Percentiles rank a stretch among this genome's conserved stretches.
phyloP scores from a whole-genome alignment of 2,113 vertebrate species.

The Candoia aspera region DNA sequence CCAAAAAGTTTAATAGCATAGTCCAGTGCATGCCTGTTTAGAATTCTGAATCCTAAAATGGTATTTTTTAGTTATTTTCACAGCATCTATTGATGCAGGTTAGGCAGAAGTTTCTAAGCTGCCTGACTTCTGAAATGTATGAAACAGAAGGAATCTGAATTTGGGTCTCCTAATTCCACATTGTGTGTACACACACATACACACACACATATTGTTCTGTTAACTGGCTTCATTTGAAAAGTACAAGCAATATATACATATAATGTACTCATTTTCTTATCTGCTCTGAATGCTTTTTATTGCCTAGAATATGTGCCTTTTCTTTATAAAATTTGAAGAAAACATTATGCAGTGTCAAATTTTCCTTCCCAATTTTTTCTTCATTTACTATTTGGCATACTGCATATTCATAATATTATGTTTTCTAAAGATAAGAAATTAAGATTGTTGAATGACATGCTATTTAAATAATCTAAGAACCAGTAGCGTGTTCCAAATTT shows the following conservation, averaged over 20 bases:
- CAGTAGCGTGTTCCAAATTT: background rate
- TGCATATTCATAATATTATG: background rate
- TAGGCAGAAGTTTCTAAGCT: too few species aligned
- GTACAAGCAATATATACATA: background rate
- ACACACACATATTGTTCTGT: background rate
- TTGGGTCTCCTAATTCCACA: background rate
- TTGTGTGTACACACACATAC: too few species aligned
- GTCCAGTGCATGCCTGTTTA: too few species aligned
- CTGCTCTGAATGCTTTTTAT: slow-evolving; percentile 7
- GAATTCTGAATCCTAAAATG: too few species aligned
- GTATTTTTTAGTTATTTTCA: background rate
- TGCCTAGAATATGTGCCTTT: background rate
- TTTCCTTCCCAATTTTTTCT: slow-evolving; percentile 10
- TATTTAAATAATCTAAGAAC: background rate
- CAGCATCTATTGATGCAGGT: background rate
- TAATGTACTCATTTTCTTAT: slow-evolving; percentile 9
- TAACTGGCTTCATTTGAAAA: background rate
- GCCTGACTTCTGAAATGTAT: background rate
- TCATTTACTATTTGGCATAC: background rate
- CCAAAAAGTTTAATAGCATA: too few species aligned
- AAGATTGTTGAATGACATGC: background rate
- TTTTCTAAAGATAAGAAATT: slow-evolving; percentile 10
- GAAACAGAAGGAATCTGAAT: background rate
- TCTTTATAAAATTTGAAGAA: slow-evolving; percentile 1
- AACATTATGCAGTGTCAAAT: fast-evolving